phyloP scores from a whole-genome alignment of 2,888 invertebrate species.

The Capitulum mitella region DNA sequence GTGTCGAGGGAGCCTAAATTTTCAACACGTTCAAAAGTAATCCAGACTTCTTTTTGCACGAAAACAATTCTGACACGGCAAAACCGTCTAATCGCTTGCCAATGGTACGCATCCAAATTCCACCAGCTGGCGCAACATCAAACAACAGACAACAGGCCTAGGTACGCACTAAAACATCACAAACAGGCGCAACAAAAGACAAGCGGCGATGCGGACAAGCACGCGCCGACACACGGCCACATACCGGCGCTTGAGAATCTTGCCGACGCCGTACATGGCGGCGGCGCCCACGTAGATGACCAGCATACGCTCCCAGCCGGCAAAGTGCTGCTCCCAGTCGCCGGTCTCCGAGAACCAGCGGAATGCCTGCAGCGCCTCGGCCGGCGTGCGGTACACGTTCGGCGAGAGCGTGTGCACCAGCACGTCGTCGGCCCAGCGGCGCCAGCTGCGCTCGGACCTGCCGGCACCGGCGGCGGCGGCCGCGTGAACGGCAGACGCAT shows the following conservation, averaged over 20 bases:
- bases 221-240: not conserved
- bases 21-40: too few species aligned
- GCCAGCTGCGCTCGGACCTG: slow-evolving; percentile 80
- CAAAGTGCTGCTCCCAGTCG: slow-evolving; percentile 83
- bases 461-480: not conserved
- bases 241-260: slow-evolving; percentile 64
- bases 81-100: too few species aligned
- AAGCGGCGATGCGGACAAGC: too few species aligned
- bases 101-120: too few species aligned
- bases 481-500: too few species aligned
- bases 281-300: slow-evolving; percentile 87
- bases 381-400: slow-evolving; percentile 82
- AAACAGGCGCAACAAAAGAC: not conserved
- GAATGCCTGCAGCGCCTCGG: slow-evolving; percentile 84
- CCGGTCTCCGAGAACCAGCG: slow-evolving; percentile 89
- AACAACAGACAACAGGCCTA: too few species aligned
- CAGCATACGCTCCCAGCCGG: slow-evolving; percentile 70
- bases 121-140: too few species aligned
- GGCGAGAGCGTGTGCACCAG: slow-evolving; percentile 91
- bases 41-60: too few species aligned
- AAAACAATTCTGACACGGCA: too few species aligned
- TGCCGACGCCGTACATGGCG: slow-evolving; percentile 90
- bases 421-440: slow-evolving; percentile 86
- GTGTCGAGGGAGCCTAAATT: too few species aligned
- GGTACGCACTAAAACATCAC: slow-evolving; percentile 37